phyloP scores from a whole-genome alignment of 2,113 vertebrate genomes.

The Protobothrops mucrosquamatus region DNA sequence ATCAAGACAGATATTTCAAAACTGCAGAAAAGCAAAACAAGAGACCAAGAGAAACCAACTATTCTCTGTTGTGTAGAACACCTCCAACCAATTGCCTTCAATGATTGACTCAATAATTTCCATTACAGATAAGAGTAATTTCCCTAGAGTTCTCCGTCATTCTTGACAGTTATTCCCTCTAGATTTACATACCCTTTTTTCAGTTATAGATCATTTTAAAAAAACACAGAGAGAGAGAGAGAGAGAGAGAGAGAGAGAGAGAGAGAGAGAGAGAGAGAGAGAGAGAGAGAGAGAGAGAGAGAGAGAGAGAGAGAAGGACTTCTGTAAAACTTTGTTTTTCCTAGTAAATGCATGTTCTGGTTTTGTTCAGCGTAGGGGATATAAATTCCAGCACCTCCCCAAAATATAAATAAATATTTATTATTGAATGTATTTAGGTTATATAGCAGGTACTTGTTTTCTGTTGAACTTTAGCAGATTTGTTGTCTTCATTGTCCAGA shows the following conservation, averaged over 20 bases:
- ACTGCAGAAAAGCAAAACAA: background rate
- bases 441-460: background rate
- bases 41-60: constrained; percentile 14
- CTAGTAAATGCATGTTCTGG: constrained; percentile 34
- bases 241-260: no score
- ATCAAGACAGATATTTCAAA: background rate
- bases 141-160: constrained; percentile 45
- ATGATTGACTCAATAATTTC: constrained; percentile 50
- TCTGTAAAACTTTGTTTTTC: constrained; percentile 51
- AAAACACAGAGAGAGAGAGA: background rate
- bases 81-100: constrained; percentile 32
- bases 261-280: no score
- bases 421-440: constrained; percentile 20
- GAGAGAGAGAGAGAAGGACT: constrained; percentile 46
- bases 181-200: constrained; percentile 55
- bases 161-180: constrained; percentile 48
- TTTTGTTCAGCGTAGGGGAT: constrained; percentile 42
- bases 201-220: constrained; percentile 20
- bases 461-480: background rate
- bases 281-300: constrained; percentile 37
- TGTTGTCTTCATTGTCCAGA: constrained; percentile 14
- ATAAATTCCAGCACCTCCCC: constrained; percentile 11
- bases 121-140: constrained; percentile 49
- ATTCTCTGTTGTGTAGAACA: constrained; percentile 39
- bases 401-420: constrained; percentile 43